Evolutionary conservation across 2,888 invertebrate species (phyloP).

Genomic region (Epirrhoe alternata): DNA sequence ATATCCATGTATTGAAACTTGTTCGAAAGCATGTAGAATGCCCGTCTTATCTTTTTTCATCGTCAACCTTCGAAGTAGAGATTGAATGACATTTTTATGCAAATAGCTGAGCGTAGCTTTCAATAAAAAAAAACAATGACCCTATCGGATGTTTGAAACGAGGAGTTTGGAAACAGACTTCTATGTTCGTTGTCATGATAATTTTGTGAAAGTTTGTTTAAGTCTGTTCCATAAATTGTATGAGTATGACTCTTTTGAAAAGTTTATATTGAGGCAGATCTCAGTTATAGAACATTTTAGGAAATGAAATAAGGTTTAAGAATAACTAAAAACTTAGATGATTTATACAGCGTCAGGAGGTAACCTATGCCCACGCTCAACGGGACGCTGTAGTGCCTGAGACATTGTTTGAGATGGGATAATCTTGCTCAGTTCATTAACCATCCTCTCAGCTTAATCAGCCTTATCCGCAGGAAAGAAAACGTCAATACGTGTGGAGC

Average conservation of each 20-base stretch:
- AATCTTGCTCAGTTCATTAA: no score
- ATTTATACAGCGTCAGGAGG: no score
- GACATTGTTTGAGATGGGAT: no score
- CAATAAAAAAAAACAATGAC: conserved; percentile 55
- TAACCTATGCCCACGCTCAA: no score
- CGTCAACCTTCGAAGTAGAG: conserved; percentile 49
- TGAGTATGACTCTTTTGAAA: neutral
- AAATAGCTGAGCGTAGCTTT: conserved; percentile 47
- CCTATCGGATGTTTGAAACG: conserved; percentile 61
- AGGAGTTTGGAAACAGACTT: conserved; percentile 62
- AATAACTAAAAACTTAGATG: no score
- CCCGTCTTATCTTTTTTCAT: conserved; percentile 43
- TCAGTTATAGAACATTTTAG: no score
- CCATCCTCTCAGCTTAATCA: no score
- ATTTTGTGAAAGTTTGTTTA: conserved; percentile 68
- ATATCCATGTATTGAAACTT: conserved; percentile 22
- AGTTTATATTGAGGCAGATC: no score
- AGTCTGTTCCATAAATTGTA: neutral
- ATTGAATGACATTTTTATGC: conserved; percentile 66
- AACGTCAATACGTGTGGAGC: no score
- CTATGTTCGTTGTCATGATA: conserved; percentile 66
- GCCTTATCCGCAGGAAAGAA: no score
- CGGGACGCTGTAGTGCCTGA: no score
- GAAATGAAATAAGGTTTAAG: no score
- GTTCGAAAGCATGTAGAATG: conserved; percentile 17